Percentiles rank a stretch among this genome's conserved stretches.
These are phyloP conservation scores for Antheraea mylitta DNA, from an alignment of 1,140 invertebrate species.

Conservation along the genomic window DNA sequence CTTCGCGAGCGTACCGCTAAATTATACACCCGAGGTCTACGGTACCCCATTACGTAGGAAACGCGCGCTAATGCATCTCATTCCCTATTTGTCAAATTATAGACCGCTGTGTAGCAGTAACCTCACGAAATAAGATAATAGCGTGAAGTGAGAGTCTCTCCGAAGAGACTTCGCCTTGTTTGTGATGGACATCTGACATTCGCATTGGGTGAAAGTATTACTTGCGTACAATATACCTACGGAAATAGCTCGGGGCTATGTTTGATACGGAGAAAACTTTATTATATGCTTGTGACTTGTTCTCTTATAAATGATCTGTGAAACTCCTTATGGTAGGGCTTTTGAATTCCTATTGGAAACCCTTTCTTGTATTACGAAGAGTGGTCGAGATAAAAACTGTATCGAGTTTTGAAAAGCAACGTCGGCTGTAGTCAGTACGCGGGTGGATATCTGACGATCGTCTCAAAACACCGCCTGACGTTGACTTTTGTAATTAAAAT, in stretches of 20 bases:
- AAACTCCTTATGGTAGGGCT: no score
- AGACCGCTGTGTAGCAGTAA: slow-evolving; percentile 52
- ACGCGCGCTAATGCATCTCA: slow-evolving; percentile 73
- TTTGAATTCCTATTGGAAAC: no score
- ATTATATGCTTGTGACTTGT: no score
- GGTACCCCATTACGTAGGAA: slow-evolving; percentile 63
- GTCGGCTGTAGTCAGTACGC: no score
- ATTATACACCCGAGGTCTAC: slow-evolving; percentile 58
- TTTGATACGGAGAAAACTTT: no score
- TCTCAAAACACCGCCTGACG: no score
- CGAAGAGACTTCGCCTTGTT: slow-evolving; percentile 32
- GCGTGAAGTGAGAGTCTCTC: slow-evolving; percentile 46
- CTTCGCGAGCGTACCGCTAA: slow-evolving; percentile 57
- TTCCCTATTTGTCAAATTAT: slow-evolving; percentile 77
- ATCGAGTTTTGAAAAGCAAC: no score
- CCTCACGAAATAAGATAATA: slow-evolving; percentile 62
- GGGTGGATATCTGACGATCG: no score
- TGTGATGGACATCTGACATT: slow-evolving; percentile 44
- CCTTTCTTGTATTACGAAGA: no score
- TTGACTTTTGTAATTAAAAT: no score
- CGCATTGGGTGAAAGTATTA: slow-evolving; percentile 30
- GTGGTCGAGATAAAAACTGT: no score
- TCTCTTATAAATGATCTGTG: no score
- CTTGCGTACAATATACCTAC: background rate
- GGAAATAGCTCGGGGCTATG: background rate